These are phyloP conservation scores for Nyctibius bracteatus DNA, from an alignment of 2,113 vertebrate species.

Conservation along the genomic window DNA sequence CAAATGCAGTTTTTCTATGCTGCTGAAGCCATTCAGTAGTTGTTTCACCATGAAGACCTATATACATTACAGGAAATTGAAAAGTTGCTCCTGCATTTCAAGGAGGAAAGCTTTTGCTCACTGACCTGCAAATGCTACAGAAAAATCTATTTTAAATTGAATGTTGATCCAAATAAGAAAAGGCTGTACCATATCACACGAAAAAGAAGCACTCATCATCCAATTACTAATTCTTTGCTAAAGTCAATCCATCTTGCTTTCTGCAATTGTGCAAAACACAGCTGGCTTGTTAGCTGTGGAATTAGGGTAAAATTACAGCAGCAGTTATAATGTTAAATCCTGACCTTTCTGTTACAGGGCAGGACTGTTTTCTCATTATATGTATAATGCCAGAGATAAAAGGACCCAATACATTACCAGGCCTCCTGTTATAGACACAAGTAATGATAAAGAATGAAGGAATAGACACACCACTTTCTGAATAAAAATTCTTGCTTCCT, in stretches of 20 bases:
- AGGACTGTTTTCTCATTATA: not conserved
- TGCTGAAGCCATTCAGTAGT: not conserved
- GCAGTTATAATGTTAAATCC: not conserved
- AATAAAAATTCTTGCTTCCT: not conserved
- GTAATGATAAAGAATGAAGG: not conserved
- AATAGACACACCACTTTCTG: not conserved
- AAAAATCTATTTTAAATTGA: slow-evolving; percentile 38
- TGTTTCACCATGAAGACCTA: not conserved
- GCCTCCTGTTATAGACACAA: not conserved
- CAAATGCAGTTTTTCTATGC: not conserved
- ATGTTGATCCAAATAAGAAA: slow-evolving; percentile 40
- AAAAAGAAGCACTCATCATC: not conserved
- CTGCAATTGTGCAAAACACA: not conserved
- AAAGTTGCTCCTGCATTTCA: not conserved
- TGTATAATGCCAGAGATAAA: not conserved
- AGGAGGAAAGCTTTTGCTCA: not conserved
- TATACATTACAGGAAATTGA: not conserved
- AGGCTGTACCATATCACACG: not conserved
- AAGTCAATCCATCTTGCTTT: not conserved
- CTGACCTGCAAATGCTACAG: not conserved
- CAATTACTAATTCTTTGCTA: slow-evolving; percentile 4
- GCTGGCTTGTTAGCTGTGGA: not conserved
- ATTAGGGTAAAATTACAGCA: not conserved
- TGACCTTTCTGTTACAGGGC: not conserved
- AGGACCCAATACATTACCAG: not conserved